Evolutionary conservation across 2,113 vertebrate species (phyloP), one percentile per base, ranked within the genome.

Genomic region (Solea solea): DNA sequence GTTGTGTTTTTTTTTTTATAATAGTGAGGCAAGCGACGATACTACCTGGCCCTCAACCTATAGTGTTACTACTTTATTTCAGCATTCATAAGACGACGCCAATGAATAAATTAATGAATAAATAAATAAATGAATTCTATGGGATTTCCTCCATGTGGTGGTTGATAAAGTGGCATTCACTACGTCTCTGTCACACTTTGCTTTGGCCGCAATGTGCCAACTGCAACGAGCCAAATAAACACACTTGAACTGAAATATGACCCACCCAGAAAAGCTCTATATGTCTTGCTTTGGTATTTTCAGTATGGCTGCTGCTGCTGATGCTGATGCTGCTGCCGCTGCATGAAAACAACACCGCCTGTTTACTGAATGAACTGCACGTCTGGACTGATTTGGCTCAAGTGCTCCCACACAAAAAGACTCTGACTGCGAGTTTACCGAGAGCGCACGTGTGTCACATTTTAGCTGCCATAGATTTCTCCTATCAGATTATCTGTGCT

Each of bases 151-250:
- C 34, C 69, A 67, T 39, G 21, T 75, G 69, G n/a, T 72, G 69
- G n/a, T 72, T n/a, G 77, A 81, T 70, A 70, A 72, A 76, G 72
- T 65, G 8, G 57, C 15, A 50, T 77, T 87, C 86, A 88, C 86
- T 87, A 86, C 72, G 69, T 67, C 74, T 79, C 72, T 74, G 78
- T 82, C 88, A 83, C 66, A 90, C 78, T 88, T 82, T 78, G 80
- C 64, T 86, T 86, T 83, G 86, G 87, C 84, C 34, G 73, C 66
- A 76, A 44, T 74, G 76, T 27, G 64, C 21, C 39, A 12, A 46
- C 46, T 71, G 45, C 51, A 84, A 60, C 0, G 8, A 82, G 78
- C 81, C 81, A 84, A 86, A 82, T 72, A 80, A 87, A 88, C 75
- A 83, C 64, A 82, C 83, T 89, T 86, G 79, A 74, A 76, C 71